Percentiles rank a stretch among this genome's conserved stretches.
phyloP scores from a whole-genome alignment of 2,888 invertebrate genomes.

The Neelides folsomi region DNA sequence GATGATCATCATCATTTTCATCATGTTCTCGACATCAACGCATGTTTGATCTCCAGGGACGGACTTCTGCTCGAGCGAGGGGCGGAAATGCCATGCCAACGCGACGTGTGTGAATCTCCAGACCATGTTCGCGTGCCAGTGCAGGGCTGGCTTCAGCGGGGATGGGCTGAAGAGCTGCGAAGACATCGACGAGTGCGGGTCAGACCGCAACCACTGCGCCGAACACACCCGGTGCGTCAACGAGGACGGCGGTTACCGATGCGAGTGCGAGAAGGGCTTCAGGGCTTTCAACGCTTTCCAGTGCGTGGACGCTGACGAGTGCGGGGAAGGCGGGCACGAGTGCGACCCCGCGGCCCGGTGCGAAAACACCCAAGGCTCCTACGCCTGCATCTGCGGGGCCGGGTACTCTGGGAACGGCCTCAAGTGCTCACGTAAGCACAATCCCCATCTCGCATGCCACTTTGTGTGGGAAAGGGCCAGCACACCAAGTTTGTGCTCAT shows the following conservation, averaged over 20 bases:
- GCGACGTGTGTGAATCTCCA: conserved; percentile 82
- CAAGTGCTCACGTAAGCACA: conserved; percentile 59
- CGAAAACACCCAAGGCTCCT: conserved; percentile 67
- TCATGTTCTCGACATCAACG: neutral
- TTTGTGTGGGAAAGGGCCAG: neutral
- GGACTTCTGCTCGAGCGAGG: conserved; percentile 69
- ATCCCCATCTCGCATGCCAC: neutral
- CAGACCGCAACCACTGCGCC: conserved; percentile 71
- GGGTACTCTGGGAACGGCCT: conserved; percentile 69
- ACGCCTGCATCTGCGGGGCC: conserved; percentile 56
- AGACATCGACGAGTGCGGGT: conserved; percentile 77
- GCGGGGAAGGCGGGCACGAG: conserved; percentile 53
- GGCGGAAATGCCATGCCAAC: conserved; percentile 77
- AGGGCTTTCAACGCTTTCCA: conserved; percentile 55
- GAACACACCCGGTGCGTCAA: conserved; percentile 72
- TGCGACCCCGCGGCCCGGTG: conserved; percentile 65
- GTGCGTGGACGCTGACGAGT: conserved; percentile 61
- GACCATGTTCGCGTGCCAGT: conserved; percentile 80
- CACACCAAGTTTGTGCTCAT: too few species aligned
- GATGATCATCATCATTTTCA: neutral
- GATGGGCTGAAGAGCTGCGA: conserved; percentile 55
- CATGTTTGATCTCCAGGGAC: conserved; percentile 46
- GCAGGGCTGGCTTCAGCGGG: conserved; percentile 77
- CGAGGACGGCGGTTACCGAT: conserved; percentile 65
- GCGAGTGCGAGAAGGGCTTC: conserved; percentile 70